Evolutionary conservation across 2,888 invertebrate genomes (phyloP), one percentile per base, ranked within the genome.

Genomic region (Plutella xylostella): DNA sequence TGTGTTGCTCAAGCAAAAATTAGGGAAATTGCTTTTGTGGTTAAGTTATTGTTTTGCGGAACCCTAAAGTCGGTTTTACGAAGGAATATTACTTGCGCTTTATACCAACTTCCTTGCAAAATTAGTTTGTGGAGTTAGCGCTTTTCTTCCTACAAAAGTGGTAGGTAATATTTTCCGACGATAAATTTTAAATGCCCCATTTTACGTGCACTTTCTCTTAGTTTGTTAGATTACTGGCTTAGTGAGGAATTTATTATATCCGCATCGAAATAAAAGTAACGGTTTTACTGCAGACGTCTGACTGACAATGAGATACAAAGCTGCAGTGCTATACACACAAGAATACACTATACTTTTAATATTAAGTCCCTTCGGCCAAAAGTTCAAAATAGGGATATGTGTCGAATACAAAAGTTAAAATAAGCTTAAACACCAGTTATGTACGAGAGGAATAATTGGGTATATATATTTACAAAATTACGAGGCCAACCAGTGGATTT

Each of bases 121-220:
- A 72, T 73, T 72, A 72, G 72, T 66, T 70, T 59, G 64, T 65
- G 49, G 63, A 65, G 65, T 70, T 67, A 69, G 68, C 68, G 58
- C 59, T 57, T 42, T 60, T 56, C 60, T 65, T 64, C 56, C 53
- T 53, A 63, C 61, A 65, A 68, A 72, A 72, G 63, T 66, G n/a
- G n/a, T n/a, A n/a, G 66, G 72, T 68, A 72, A 75, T 75, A 76
- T 75, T 74, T 75, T 72, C 71, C 63, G 63, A 65, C 70, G 67
- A 74, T 76, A 75, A 74, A 76, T 73, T 75, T 72, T 72, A 68
- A 74, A 76, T 72, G 68, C 64, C 61, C 56, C 64, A 58, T 72
- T 72, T 70, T 68, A 69, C 67, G 69, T 67, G 68, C 65, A 65
- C 61, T 68, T 67, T 71, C 65, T 65, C 68, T 68, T 72, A 72